Base-by-base conservation (phyloP, 1,140 invertebrate genomes). In the Drosophila kanapiae region DNA sequence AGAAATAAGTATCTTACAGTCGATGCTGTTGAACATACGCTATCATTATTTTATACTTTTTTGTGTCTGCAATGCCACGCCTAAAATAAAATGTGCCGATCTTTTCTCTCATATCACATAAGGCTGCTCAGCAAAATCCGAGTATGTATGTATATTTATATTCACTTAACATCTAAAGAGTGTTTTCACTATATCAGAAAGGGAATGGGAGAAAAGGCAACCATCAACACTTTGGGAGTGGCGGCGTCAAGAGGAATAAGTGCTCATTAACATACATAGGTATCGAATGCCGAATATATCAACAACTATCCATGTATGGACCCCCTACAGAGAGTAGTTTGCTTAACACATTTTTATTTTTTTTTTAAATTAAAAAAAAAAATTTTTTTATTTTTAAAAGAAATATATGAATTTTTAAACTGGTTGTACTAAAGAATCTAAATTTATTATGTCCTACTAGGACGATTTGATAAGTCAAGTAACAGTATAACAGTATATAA, bases 241-340 rank as follows among this genome's bases (percentile, higher is more conserved):
- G 53, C 37, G 18, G 35, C 18, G 35, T 56, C 35, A 56, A 37
- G 49, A 35, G 49, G 11, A 35, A 53, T 53, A 35, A 54, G 53
- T 56, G 35, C 18, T 56, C 35, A 56, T 56, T 38, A 56, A 54
- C 33, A 54, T 23, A 23, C 23, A 23, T 54, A 54, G 35, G 35
- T 54, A 54, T 54, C 13, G 11, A 54, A 54, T 37, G 33, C 35
- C 33, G 18, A 56, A 56, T 38, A 27, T 27, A n/a, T 18, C 16
- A 18, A 13, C 11, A 18, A 14, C 31, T 23, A 51, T 16, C 14
- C 8, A 2, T 23, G 51, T 4, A 8, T 23, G 18, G 35, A 38
- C 53, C 53, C 8, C 18, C 33, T 18, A 56, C 51, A 23, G 33
- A 7, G 29, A 51, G n/a, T 10, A 6, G n/a, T 33, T 51, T n/a